Percentiles rank a stretch among this genome's conserved stretches.
phyloP scores from a whole-genome alignment of 1,140 invertebrate genomes.

The Asobara japonica region DNA sequence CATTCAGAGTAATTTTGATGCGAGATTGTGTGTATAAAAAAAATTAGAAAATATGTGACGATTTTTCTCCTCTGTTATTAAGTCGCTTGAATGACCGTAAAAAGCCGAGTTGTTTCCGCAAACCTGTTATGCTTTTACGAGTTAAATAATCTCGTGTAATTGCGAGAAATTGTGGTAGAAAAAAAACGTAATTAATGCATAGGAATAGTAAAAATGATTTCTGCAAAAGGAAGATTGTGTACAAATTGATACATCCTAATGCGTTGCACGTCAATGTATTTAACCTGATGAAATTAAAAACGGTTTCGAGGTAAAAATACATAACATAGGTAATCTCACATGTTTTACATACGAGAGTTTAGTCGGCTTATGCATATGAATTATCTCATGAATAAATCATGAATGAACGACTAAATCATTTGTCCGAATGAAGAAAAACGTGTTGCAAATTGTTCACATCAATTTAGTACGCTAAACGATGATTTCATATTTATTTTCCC shows the following conservation, averaged over 20 bases:
- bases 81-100: too few species aligned
- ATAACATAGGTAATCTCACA: background rate
- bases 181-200: background rate
- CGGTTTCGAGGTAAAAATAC: background rate
- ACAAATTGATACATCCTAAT: too few species aligned
- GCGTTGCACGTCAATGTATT: too few species aligned
- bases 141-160: background rate
- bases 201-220: background rate
- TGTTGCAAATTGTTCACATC: background rate
- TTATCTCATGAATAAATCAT: background rate
- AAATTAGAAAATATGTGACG: too few species aligned
- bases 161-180: background rate
- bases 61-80: too few species aligned
- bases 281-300: too few species aligned
- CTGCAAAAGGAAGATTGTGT: background rate
- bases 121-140: background rate
- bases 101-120: background rate
- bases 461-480: background rate
- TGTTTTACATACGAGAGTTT: background rate
- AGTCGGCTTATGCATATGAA: background rate
- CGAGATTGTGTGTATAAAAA: too few species aligned
- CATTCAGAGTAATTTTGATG: too few species aligned
- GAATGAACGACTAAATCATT: background rate
- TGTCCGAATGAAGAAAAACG: background rate
- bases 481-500: background rate